These are phyloP conservation scores for Brachyalestes nurse DNA, from an alignment of 2,797 vertebrate genomes.

Conservation along the genomic window DNA sequence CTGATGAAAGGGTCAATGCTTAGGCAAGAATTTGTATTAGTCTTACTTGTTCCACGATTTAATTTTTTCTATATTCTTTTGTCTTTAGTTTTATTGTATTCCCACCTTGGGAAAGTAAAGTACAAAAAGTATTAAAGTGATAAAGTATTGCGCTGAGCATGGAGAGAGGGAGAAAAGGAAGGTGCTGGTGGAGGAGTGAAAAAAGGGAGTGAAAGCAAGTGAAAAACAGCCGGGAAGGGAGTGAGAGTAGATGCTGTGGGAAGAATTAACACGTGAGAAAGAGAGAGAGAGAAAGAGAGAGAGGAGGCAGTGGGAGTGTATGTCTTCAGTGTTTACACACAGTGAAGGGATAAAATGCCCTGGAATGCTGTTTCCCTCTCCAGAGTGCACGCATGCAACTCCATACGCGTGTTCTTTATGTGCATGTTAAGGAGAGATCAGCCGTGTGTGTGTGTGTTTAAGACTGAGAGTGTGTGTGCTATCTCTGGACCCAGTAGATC, in stretches of 20 bases:
- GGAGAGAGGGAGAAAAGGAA: not conserved
- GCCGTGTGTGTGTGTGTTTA: not conserved
- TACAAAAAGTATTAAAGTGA: no score
- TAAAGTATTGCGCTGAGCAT: not conserved
- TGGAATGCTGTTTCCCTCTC: not conserved
- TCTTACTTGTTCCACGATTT: no score
- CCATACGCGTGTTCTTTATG: not conserved
- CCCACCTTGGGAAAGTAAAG: no score
- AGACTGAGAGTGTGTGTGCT: not conserved
- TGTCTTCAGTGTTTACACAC: conserved; percentile 31
- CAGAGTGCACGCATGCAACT: not conserved
- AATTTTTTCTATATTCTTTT: no score
- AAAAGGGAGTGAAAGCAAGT: not conserved
- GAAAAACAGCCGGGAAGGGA: conserved; percentile 2
- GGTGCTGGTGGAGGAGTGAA: not conserved
- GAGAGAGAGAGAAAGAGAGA: conserved; percentile 26
- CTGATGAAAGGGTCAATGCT: no score
- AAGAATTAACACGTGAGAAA: conserved; percentile 18
- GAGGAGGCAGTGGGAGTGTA: conserved; percentile 36
- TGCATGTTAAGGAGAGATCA: not conserved
- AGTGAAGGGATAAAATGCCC: conserved; percentile 56
- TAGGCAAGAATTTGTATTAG: no score
- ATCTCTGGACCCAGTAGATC: not conserved
- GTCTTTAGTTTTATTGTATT: no score
- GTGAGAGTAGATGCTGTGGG: conserved; percentile 12